Percentiles rank a stretch among this genome's conserved stretches.
Conservation (phyloP, 2,113 vertebrate genomes). For the Crocuta crocuta region DNA sequence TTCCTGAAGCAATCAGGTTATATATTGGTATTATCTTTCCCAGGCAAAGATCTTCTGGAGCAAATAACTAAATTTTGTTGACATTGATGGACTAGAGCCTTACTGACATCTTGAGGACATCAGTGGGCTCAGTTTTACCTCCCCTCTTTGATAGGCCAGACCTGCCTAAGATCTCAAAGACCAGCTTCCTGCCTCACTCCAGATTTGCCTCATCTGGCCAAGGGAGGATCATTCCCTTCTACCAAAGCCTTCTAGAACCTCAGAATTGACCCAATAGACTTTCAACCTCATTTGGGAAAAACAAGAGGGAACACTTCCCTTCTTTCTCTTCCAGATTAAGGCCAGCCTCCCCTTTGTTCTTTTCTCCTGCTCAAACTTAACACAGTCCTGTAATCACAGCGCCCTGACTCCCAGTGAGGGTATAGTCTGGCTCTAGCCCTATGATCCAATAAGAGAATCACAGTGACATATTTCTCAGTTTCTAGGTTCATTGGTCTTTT, state of each 20-base stretch:
- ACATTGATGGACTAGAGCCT: background rate
- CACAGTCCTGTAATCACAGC: background rate
- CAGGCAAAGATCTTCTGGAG: background rate
- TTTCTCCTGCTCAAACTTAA: background rate
- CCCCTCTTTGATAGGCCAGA: background rate
- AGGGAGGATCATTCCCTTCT: background rate
- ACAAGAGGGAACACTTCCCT: background rate
- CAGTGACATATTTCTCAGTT: background rate
- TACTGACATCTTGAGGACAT: background rate
- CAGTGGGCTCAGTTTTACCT: background rate
- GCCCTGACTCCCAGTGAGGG: background rate
- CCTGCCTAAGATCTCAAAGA: background rate
- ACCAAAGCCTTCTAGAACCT: background rate
- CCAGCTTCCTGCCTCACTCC: background rate
- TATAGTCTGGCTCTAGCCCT: no score
- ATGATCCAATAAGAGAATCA: background rate
- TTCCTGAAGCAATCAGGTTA: conserved; percentile 41
- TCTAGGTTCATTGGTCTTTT: background rate
- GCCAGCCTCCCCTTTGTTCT: background rate
- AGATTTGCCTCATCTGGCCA: background rate
- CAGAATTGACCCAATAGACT: background rate
- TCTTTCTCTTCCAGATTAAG: background rate
- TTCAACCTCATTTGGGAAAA: background rate
- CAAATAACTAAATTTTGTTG: background rate
- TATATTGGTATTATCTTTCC: conserved; percentile 36